Evolutionary conservation across 2,888 invertebrate genomes (phyloP).

Genomic region (Galeruca laticollis): DNA sequence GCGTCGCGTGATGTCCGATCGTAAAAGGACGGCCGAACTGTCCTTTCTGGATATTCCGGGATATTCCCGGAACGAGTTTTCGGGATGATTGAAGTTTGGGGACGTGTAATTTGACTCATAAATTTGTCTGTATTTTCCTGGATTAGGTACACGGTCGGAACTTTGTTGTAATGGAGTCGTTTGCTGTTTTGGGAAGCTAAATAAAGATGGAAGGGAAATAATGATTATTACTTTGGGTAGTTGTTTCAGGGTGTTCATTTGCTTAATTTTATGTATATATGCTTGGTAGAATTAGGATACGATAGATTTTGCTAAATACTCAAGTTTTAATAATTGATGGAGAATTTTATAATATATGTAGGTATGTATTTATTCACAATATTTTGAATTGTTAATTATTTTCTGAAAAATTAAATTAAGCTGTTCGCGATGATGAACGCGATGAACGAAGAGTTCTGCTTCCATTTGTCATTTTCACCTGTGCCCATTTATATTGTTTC

Average conservation of each 20-base stretch:
- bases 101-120: conserved; percentile 38
- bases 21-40: conserved; percentile 42
- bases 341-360: too few species aligned
- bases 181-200: conserved; percentile 18
- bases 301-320: background rate
- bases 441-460: too few species aligned
- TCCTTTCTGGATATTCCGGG: conserved; percentile 39
- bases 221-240: conserved; percentile 22
- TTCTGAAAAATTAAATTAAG: too few species aligned
- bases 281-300: background rate
- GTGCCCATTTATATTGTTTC: too few species aligned
- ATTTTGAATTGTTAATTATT: too few species aligned
- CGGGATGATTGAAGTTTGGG: conserved; percentile 39
- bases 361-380: too few species aligned
- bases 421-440: too few species aligned
- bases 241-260: conserved; percentile 8
- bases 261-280: conserved; percentile 1
- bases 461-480: too few species aligned
- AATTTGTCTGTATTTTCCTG: conserved; percentile 37
- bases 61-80: conserved; percentile 37
- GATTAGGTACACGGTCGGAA: conserved; percentile 35
- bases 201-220: conserved; percentile 29
- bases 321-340: too few species aligned
- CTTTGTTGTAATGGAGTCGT: conserved; percentile 32
- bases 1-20: conserved; percentile 50